Evolutionary conservation across 2,797 vertebrate genomes (phyloP), one percentile per base, ranked within the genome.

Genomic region (Rachycentron canadum): DNA sequence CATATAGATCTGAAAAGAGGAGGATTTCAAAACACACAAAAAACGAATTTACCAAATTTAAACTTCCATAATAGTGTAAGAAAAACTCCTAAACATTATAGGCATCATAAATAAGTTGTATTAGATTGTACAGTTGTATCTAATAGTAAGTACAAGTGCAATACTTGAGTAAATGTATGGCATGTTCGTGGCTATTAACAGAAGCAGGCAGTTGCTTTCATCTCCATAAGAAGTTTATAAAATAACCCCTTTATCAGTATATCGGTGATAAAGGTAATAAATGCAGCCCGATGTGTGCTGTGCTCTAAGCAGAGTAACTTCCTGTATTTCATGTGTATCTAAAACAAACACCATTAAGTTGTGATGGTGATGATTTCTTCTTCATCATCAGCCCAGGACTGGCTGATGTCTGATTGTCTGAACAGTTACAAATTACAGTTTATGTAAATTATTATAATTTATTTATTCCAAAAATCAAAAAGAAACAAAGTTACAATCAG

Each of bases 381-480:
- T 8, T n/a, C 5, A 59, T 66, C 30, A 50, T 21, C 9, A 26
- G 8, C n/a, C 23, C 38, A 21, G 21, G 36, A 23, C n/a, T n/a
- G 19, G 45, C 16, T 41, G 13, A 41, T 14, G 40, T 67, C 7
- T 16, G 49, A 3, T 55, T 62, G 47, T 58, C n/a, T 21, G 13
- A 76, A 47, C 7, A 60, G 26, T 49, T 30, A 38, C 5, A 12
- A 0, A 72, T 47, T 28, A 34, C 17, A 60, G 8, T 41, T 50
- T 17, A 17, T 68, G 38, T 65, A 3, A 34, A 55, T 68, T 59
- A 64, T n/a, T 57, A 10, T 9, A 50, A 72, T 60, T 61, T 0
- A 56, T 85, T 66, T 71, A 74, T 75, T 78, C 2, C 6, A 69
- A 73, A 50, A 26, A 32, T 47, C 2, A 34, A 26, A 45, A 55